These are phyloP conservation scores for Chionoecetes opilio DNA, from an alignment of 1,140 invertebrate species.

Conservation along the genomic window DNA sequence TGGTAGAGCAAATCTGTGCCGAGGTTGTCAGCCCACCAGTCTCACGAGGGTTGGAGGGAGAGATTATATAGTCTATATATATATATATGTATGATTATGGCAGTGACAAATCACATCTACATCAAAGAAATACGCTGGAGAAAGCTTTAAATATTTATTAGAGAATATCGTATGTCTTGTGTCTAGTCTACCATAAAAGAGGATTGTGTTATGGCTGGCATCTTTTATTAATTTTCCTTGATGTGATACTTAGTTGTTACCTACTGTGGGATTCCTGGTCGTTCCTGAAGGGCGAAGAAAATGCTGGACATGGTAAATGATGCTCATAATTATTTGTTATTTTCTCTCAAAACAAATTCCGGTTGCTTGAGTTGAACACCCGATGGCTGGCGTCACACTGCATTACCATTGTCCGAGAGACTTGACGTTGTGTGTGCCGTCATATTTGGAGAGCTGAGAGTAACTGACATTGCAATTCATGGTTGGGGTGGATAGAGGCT, in stretches of 20 bases:
- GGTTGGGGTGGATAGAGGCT: too few species aligned
- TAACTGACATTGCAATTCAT: too few species aligned
- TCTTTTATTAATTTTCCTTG: not conserved
- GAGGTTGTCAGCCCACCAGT: not conserved
- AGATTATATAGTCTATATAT: conserved; percentile 6
- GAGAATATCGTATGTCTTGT: conserved; percentile 28
- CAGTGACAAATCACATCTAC: conserved; percentile 63
- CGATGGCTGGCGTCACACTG: too few species aligned
- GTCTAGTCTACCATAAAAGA: conserved; percentile 29
- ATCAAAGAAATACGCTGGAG: conserved; percentile 19
- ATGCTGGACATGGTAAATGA: conserved; percentile 19
- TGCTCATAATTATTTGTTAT: too few species aligned
- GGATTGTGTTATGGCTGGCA: conserved; percentile 18
- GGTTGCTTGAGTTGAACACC: too few species aligned
- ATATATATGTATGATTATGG: conserved; percentile 45
- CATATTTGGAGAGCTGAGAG: too few species aligned
- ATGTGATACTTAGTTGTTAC: not conserved
- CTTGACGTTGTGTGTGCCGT: too few species aligned
- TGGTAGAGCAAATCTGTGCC: conserved; percentile 54
- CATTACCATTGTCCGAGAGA: too few species aligned
- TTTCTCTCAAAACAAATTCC: too few species aligned
- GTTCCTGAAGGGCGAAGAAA: not conserved
- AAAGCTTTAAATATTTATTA: conserved; percentile 22
- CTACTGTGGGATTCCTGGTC: conserved; percentile 2
- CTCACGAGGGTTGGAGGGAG: conserved; percentile 19